Conservation (phyloP, 2,113 vertebrate genomes). For the Natator depressus region DNA sequence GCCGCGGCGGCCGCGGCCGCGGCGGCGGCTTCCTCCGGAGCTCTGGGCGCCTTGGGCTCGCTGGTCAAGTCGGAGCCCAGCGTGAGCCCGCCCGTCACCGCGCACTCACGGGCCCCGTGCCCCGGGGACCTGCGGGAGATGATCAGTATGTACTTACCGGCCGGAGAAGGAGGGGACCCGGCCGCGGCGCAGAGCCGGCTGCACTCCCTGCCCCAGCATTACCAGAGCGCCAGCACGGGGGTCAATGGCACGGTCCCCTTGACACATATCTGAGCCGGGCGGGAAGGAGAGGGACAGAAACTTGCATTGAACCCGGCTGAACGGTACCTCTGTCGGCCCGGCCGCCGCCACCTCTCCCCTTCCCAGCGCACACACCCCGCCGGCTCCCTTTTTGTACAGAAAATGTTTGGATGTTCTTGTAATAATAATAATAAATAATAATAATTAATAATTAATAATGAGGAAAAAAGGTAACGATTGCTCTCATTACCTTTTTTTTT, state of each 20-base stretch:
- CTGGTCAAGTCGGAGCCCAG: constrained; percentile 96
- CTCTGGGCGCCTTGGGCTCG: constrained; percentile 92
- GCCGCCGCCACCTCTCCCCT: background rate
- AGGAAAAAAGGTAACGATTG: constrained; percentile 81
- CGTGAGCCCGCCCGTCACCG: constrained; percentile 93
- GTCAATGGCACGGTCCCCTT: constrained; percentile 97
- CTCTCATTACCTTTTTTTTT: constrained; percentile 62
- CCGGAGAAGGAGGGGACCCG: constrained; percentile 91
- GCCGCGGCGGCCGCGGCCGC: constrained; percentile 78
- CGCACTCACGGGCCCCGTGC: constrained; percentile 94
- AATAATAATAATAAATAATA: constrained; percentile 72
- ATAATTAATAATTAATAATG: constrained; percentile 33
- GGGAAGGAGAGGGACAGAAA: background rate
- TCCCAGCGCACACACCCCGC: background rate
- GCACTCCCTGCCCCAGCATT: constrained; percentile 94
- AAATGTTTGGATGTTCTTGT: constrained; percentile 87
- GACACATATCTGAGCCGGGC: constrained; percentile 91
- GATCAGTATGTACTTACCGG: constrained; percentile 99
- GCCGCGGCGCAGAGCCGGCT: constrained; percentile 91
- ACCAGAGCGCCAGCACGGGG: constrained; percentile 93
- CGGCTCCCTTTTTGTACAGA: constrained; percentile 87
- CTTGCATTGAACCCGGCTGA: background rate
- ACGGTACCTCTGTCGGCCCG: background rate
- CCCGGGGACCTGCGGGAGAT: constrained; percentile 98
- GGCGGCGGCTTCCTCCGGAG: constrained; percentile 90